Evolutionary conservation across 2,113 vertebrate genomes (phyloP), one percentile per base, ranked within the genome.

Genomic region (Rousettus leschenaultii): DNA sequence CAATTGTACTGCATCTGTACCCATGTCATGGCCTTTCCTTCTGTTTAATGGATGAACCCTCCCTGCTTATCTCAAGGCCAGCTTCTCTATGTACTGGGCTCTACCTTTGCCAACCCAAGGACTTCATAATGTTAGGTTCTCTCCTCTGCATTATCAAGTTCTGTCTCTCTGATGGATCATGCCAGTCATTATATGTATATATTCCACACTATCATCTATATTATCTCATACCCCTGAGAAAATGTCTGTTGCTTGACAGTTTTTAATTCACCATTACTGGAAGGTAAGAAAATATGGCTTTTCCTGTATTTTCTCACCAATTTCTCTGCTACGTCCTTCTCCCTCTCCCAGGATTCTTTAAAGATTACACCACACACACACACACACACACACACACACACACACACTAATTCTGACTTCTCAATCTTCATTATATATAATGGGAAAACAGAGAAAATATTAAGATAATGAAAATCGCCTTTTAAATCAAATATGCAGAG

Each of bases 391-490:
- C 45, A 48, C 45, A 13, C 45, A 48, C 11, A 48, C 45, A 48
- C 45, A 48, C 45, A 48, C 45, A 48, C 13, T 48, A 13, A 48
- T 91, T 91, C 51, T 89, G 35, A 91, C 38, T 86, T 91, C 86
- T 77, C 10, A 33, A 65, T 65, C 38, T 51, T 91, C 45, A 80
- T 93, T 66, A 80, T 21, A 59, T n/a, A 77, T 57, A 86, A 38
- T 53, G n/a, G n/a, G 33, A 66, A 84, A 91, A 89, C 59, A 75
- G 28, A 84, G 14, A 57, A 91, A 80, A 90, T 88, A 89, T 73
- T 63, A 94, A 94, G 55, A 96, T 91, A 93, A 91, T 88, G 90
- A 93, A 90, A 90, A 55, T 30, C 77, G 38, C 51, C 43, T 91
- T 93, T 85, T 85, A 91, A 87, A 85, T 91, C 65, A 97, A 53